Base-by-base conservation (phyloP, 2,113 vertebrate genomes). In the Hyperopisus bebe region DNA sequence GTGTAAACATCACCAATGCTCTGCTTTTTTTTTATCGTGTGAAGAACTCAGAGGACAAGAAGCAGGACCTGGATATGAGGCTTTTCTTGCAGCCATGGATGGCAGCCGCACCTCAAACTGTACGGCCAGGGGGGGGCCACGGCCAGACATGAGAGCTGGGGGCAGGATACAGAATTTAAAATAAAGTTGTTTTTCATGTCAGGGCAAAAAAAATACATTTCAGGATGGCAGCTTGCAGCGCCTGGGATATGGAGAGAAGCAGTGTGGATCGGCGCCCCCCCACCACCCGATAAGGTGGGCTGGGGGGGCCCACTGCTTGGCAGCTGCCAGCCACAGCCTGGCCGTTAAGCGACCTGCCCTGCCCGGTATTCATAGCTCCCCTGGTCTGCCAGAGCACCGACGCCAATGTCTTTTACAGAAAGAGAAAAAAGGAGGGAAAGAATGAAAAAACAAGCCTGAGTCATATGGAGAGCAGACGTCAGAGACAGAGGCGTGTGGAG, bases 351-450 rank as follows among this genome's bases (percentile, higher is more conserved):
- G 3, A 92, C 90, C 90, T 83, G 82, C 92, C 39, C 90, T 91
- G 83, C 90, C 42, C 86, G 17, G 91, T 92, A 93, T 92, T 94
- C 93, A 94, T 92, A 94, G 92, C 53, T 44, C n/a, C 82, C 51
- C 86, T 62, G 89, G 90, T 90, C 89, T 88, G 87, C 90, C 55
- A 85, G 83, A 53, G 82, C 88, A 90, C 89, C 90, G 53, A 90
- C 50, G 70, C 89, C 86, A 55, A 39, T 66, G 48, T 90, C 44
- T 87, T 88, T 82, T 53, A 50, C 35, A 80, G 74, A 87, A n/a
- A 87, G 70, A 80, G 19, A 53, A 9, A 55, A 86, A 55, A 42
- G n/a, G 50, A 21, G 21, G 31, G 21, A 42, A 42, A 42, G 35
- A 42, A 39, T 80, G 35, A 42, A 42, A 6, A 42, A 1, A 42